These are phyloP conservation scores for Acanthurus lineatus DNA, from an alignment of 2,797 vertebrate genomes.

Conservation along the genomic window DNA sequence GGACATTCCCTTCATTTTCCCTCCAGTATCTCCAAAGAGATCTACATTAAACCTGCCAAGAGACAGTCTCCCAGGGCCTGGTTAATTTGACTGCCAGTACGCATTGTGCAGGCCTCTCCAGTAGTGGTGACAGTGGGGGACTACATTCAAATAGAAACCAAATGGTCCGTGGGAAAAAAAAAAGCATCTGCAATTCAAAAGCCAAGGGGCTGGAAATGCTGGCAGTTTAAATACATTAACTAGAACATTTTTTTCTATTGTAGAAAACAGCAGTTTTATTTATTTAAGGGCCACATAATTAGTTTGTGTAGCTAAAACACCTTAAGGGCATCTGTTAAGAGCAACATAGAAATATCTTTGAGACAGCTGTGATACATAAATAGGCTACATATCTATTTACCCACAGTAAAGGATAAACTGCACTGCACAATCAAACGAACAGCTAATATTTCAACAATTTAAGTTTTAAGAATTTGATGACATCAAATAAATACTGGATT, in stretches of 20 bases:
- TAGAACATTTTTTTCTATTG: constrained; percentile 41
- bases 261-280: constrained; percentile 52
- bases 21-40: constrained; percentile 70
- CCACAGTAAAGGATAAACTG: background rate
- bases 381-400: constrained; percentile 9
- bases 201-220: constrained; percentile 54
- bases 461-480: background rate
- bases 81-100: constrained; percentile 68
- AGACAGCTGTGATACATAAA: constrained; percentile 33
- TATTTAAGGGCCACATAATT: constrained; percentile 58
- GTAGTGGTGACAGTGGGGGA: constrained; percentile 5
- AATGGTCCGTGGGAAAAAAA: constrained; percentile 45
- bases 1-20: constrained; percentile 72
- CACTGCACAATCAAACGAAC: constrained; percentile 1
- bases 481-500: no score
- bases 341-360: constrained; percentile 24
- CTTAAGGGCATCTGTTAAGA: constrained; percentile 35
- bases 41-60: constrained; percentile 69
- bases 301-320: constrained; percentile 56
- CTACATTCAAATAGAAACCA: constrained; percentile 45
- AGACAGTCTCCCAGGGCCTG: constrained; percentile 58
- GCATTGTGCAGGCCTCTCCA: constrained; percentile 41
- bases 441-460: background rate
- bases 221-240: constrained; percentile 52
- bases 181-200: constrained; percentile 49